These are phyloP conservation scores for Philaethria dido DNA, from an alignment of 2,888 invertebrate species.

Conservation along the genomic window DNA sequence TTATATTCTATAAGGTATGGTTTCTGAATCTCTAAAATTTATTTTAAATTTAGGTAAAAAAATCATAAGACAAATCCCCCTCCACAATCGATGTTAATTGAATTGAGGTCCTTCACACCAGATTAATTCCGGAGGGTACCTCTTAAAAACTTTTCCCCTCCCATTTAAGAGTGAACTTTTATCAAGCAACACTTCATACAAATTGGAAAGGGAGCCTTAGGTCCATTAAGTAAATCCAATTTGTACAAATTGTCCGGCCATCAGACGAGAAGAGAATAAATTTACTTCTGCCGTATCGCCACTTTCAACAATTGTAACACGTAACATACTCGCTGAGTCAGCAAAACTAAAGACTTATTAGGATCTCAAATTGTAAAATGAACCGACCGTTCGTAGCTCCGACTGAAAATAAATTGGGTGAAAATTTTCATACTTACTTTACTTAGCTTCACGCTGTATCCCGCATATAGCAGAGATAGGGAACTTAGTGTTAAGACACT, in stretches of 20 bases:
- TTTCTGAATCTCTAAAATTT: neutral
- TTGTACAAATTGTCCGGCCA: constrained; percentile 48
- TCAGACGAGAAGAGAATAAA: constrained; percentile 45
- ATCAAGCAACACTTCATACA: constrained; percentile 45
- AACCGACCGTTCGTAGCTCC: neutral
- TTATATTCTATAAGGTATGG: neutral
- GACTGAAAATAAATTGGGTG: neutral
- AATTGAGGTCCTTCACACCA: constrained; percentile 21
- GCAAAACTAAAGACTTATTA: constrained; percentile 22
- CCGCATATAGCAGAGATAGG: no score
- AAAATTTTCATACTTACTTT: neutral
- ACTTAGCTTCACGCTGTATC: no score
- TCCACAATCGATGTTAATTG: constrained; percentile 18
- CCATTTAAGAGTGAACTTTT: constrained; percentile 39
- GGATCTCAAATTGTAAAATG: constrained; percentile 16
- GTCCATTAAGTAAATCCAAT: constrained; percentile 51
- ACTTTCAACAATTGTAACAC: constrained; percentile 37
- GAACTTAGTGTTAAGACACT: no score
- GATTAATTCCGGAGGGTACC: constrained; percentile 27
- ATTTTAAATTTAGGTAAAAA: neutral
- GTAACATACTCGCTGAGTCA: constrained; percentile 16
- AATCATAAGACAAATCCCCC: constrained; percentile 12
- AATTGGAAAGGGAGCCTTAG: constrained; percentile 46
- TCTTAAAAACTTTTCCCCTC: constrained; percentile 24
- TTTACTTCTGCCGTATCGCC: constrained; percentile 42